These are phyloP conservation scores for Patella ulyssiponensis DNA, from an alignment of 2,888 invertebrate genomes.

Conservation along the genomic window DNA sequence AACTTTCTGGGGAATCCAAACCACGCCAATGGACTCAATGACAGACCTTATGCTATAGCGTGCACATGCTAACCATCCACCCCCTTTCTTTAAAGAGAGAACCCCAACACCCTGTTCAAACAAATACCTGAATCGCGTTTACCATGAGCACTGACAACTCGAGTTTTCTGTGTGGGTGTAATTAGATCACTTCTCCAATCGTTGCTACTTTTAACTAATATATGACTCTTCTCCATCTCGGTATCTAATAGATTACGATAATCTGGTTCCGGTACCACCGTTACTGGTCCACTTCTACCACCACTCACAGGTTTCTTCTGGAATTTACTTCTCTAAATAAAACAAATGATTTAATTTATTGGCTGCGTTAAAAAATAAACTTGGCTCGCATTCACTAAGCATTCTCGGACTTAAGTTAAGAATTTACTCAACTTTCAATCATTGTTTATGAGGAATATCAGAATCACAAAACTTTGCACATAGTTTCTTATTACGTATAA, in stretches of 20 bases:
- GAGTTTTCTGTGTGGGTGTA: slow-evolving; percentile 44
- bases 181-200: slow-evolving; percentile 56
- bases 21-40: too few relatives aligned
- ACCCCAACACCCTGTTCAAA: not conserved
- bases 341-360: not conserved
- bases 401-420: too few relatives aligned
- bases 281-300: slow-evolving; percentile 42
- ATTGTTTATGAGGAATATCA: too few relatives aligned
- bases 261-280: slow-evolving; percentile 58
- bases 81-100: too few relatives aligned
- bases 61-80: too few relatives aligned
- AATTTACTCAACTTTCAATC: too few relatives aligned
- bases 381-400: too few relatives aligned
- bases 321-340: slow-evolving; percentile 51
- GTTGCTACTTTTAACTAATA: slow-evolving; percentile 52
- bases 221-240: slow-evolving; percentile 56
- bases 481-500: too few relatives aligned
- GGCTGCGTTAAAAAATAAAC: too few relatives aligned
- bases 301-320: slow-evolving; percentile 56
- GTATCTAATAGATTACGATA: slow-evolving; percentile 56
- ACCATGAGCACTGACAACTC: slow-evolving; percentile 58
- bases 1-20: too few relatives aligned
- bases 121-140: slow-evolving; percentile 45
- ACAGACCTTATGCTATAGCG: too few relatives aligned
- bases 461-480: too few relatives aligned